Evolutionary conservation across 2,797 vertebrate genomes (phyloP), one percentile per base, ranked within the genome.

Genomic region (Coreius guichenoti): DNA sequence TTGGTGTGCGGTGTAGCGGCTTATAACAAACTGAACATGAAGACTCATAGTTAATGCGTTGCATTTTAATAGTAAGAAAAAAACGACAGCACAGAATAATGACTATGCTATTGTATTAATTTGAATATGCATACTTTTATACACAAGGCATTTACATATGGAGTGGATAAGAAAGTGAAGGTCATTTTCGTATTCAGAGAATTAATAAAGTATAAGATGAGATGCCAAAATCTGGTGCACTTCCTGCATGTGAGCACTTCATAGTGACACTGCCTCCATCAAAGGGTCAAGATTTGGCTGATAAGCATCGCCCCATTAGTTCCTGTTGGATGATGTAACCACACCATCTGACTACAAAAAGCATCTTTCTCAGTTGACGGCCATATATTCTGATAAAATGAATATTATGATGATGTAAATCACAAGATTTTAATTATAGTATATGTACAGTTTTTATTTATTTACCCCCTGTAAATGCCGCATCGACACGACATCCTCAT

Each of bases 1-100:
- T 87, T 83, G 89, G 88, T 91, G 65, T 68, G 85, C 73, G 81
- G 84, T 74, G 88, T 86, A 68, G 70, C 83, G 84, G 79, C 81
- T 88, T 77, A 72, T 87, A 90, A 93, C 88, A 86, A 81, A 51
- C 49, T 72, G 70, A 45, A 75, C 54, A 70, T 65, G n/a, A 49
- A 77, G 49, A 72, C 51, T 75, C 29, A 68, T 73, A 33, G 29
- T 74, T 67, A 67, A 80, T 76, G 45, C 33, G 31, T 31, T 54
- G 29, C 58, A 77, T 47, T 56, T 81, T 65, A 51, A 26, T 65
- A 33, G 73, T 43, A 39, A 26, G 54, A 39, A 78, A 39, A 78
- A 61, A 61, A 33, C 4, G 2, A 61, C 75, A 39, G 49, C 67
- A 61, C 36, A 31, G 56, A 69, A 80, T 58, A 74, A 75, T 65